Evolutionary conservation across 1,140 invertebrate species (phyloP).

Genomic region (Helicoverpa armigera): DNA sequence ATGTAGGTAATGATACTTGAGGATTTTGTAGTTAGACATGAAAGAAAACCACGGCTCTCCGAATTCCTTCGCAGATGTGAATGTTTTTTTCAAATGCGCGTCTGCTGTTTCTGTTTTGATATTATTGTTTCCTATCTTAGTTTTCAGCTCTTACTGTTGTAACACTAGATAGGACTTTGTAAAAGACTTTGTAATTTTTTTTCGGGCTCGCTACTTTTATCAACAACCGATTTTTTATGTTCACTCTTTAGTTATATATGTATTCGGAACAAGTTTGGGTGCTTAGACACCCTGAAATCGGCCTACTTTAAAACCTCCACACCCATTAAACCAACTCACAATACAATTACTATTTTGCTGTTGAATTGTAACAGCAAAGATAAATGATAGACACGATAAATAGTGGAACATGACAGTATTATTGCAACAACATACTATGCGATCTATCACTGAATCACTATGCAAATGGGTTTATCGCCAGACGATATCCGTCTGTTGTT

Average conservation of each 20-base stretch:
- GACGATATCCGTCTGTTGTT: slow-evolving; percentile 32
- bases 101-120: no score
- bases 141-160: no score
- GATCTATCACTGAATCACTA: slow-evolving; percentile 5
- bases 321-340: background rate
- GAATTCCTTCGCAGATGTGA: no score
- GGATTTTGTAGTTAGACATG: background rate
- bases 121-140: no score
- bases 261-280: no score
- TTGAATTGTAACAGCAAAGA: slow-evolving; percentile 3
- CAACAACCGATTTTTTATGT: no score
- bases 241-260: no score
- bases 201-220: no score
- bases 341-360: background rate
- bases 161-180: no score
- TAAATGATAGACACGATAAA: slow-evolving; percentile 1
- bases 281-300: no score
- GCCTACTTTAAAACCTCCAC: background rate
- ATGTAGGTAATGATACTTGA: background rate
- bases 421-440: background rate
- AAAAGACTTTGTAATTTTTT: no score
- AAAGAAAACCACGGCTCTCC: background rate
- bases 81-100: no score
- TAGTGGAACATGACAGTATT: background rate
- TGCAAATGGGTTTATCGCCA: slow-evolving; percentile 29